A percentile compares a stretch with the other conserved stretches of the same genome.
phyloP scores from a whole-genome alignment of 2,888 invertebrate species.

The Formica aserva region DNA sequence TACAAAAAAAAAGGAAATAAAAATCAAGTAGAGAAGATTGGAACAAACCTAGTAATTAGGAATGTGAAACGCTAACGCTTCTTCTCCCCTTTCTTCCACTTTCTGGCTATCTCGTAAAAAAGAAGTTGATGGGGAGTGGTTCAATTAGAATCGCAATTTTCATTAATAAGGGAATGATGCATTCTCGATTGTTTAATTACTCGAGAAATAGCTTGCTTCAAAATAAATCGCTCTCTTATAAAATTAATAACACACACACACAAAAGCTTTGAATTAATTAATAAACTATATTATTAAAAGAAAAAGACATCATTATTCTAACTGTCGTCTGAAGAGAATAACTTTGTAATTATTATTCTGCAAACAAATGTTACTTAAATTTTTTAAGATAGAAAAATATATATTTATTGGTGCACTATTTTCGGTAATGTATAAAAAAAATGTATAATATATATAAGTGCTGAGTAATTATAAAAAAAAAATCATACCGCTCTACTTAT shows the following conservation, averaged over 20 bases:
- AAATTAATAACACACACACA: background rate
- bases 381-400: background rate
- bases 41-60: conserved; percentile 64
- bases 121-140: background rate
- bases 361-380: background rate
- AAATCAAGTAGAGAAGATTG: background rate
- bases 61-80: conserved; percentile 37
- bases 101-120: background rate
- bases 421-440: background rate
- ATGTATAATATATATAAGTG: background rate
- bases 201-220: background rate
- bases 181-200: conserved; percentile 24
- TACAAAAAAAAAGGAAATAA: background rate
- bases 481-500: conserved; percentile 2
- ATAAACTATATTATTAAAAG: background rate
- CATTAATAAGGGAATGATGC: conserved; percentile 52
- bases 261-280: background rate
- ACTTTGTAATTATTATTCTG: background rate
- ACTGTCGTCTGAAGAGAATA: background rate
- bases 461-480: conserved; percentile 10
- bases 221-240: background rate
- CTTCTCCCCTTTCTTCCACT: conserved; percentile 21
- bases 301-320: background rate
- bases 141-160: conserved; percentile 57
- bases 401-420: background rate